phyloP scores from a whole-genome alignment of 2,888 invertebrate species.

The Spisula solida region DNA sequence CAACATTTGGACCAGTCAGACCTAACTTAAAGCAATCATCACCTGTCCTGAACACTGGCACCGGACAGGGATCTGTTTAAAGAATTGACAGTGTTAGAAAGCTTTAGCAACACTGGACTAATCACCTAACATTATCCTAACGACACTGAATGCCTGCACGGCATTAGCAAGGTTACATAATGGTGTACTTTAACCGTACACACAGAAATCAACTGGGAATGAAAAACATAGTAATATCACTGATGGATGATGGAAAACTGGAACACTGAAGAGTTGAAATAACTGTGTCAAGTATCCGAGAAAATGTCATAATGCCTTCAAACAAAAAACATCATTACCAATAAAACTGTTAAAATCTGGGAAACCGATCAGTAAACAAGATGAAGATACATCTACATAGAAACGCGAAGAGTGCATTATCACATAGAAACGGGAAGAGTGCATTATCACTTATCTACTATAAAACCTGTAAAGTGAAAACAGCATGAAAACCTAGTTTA shows the following conservation, averaged over 20 bases:
- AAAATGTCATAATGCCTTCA: not conserved
- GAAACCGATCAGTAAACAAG: not conserved
- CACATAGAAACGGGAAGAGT: not conserved
- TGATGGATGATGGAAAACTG: not conserved
- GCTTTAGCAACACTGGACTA: too few relatives aligned
- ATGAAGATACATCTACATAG: not conserved
- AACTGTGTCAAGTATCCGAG: not conserved
- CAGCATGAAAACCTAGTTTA: constrained; percentile 1
- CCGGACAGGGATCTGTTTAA: too few relatives aligned
- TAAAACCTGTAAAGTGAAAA: not conserved
- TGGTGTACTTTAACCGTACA: not conserved
- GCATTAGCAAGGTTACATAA: not conserved
- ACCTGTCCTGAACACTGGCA: too few relatives aligned
- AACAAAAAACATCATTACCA: not conserved
- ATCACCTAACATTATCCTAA: too few relatives aligned
- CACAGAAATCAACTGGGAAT: not conserved
- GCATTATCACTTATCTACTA: not conserved
- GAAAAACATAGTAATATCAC: not conserved
- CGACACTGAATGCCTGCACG: too few relatives aligned
- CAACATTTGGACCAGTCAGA: too few relatives aligned
- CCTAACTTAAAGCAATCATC: too few relatives aligned
- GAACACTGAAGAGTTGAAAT: not conserved
- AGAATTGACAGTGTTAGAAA: too few relatives aligned
- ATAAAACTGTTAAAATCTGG: not conserved
- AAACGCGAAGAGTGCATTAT: not conserved